Evolutionary conservation across 1,140 invertebrate species (phyloP), one percentile per base, ranked within the genome.

Genomic region (Philaenus spumarius): DNA sequence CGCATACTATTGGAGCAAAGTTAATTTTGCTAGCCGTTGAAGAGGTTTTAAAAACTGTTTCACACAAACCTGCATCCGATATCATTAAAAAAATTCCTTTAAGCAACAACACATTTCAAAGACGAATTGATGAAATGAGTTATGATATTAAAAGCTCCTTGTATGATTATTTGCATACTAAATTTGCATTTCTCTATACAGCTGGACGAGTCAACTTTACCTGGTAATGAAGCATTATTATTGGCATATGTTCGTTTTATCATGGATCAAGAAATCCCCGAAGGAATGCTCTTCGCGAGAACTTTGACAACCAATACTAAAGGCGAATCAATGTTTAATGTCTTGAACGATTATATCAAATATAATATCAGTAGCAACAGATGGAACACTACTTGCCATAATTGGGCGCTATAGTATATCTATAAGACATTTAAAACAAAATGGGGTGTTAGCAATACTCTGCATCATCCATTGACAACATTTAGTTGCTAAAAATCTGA

Each of bases 141-240:
- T 30, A 58, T 55, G 58, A 69, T 67, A 46, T 67, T 61, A 68
- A 73, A 73, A 66, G 61, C 46, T 71, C 63, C 23, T 30, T 30
- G 26, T 4, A 9, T 9, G 9, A 30, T 30, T 30, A 4, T 30
- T 30, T 71, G 56, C 51, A 69, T 67, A 69, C 65, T 46, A 66
- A 64, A 42, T 53, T n/a, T n/a, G n/a, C n/a, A 67, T 60, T 69
- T 72, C 55, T 68, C 65, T 58, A 67, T 71, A 43, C 68, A 72
- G 62, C 61, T 72, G 55, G 68, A 71, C 60, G 66, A 73, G 61
- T 72, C 69, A 63, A 72, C 72, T 57, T 73, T 73, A 67, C 67
- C 69, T 50, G 63, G 50, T 62, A 71, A 73, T 72, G 67, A 66
- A 70, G 65, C 71, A 67, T 68, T 72, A 65, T 67, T 74, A 64